Conservation (phyloP, 2,888 invertebrate species). For the Eustalomyia histrio region DNA sequence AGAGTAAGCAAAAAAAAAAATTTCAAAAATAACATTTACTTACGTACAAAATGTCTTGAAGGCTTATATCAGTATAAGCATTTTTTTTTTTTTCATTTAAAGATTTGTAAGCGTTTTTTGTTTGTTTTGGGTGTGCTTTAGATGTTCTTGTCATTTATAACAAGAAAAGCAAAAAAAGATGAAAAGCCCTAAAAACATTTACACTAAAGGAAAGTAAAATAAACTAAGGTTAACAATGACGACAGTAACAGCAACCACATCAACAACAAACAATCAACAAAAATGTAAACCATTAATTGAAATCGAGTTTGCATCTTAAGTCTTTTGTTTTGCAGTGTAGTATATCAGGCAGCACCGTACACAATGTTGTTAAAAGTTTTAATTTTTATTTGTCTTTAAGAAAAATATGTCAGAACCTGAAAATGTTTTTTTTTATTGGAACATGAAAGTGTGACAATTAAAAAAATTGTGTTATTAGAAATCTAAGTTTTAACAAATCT, state of each 20-base stretch:
- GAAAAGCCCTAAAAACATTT: constrained; percentile 49
- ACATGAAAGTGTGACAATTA: not conserved
- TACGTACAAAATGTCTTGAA: constrained; percentile 39
- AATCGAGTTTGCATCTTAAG: constrained; percentile 53
- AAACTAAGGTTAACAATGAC: constrained; percentile 33
- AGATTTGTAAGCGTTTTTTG: constrained; percentile 39
- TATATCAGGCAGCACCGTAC: too few relatives aligned
- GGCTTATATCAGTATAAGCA: constrained; percentile 14
- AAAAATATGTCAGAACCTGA: too few relatives aligned
- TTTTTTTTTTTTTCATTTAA: not conserved
- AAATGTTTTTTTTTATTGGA: too few relatives aligned
- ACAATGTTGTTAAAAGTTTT: too few relatives aligned
- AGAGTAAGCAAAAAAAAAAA: constrained; percentile 37
- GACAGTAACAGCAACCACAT: constrained; percentile 18
- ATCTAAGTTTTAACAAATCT: too few relatives aligned
- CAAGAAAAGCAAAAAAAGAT: constrained; percentile 29
- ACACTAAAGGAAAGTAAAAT: constrained; percentile 53
- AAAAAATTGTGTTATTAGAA: too few relatives aligned
- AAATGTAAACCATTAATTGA: constrained; percentile 27
- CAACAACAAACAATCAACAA: constrained; percentile 2
- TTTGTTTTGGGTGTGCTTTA: constrained; percentile 60
- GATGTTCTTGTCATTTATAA: constrained; percentile 55
- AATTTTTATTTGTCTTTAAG: too few relatives aligned
- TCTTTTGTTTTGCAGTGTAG: constrained; percentile 18
- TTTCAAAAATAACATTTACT: constrained; percentile 12